A percentile compares a stretch with the other conserved stretches of the same genome.
phyloP scores from a whole-genome alignment of 2,113 vertebrate species.

The cattle (Bos taurus) region ARS-UCD2.0 NC_037340.1:80803501-80804000 shows the following conservation, averaged over 20 bases:
- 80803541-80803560: conserved; percentile 77
- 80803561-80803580: conserved; percentile 72
- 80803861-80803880: conserved; percentile 56
- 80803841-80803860: conserved; percentile 17
- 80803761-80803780: not conserved
- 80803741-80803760: not conserved
- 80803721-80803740: conserved; percentile 41
- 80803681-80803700: not conserved
- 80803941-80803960: conserved; percentile 73
- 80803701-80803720: conserved; percentile 45
- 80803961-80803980: conserved; percentile 71
- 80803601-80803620: not conserved
- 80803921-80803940: conserved; percentile 63
- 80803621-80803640: conserved; percentile 28
- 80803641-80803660: conserved; percentile 19
- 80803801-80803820: not conserved
- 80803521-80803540: conserved; percentile 73
- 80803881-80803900: conserved; percentile 60
- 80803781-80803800: not conserved
- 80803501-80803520: conserved; percentile 75
- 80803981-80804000: conserved; percentile 72
- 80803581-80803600: conserved; percentile 9
- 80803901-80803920: conserved; percentile 61
- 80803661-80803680: not conserved
- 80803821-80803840: conserved; percentile 17